Conservation (phyloP, 2,888 invertebrate genomes). For the Idaea dimidiata region DNA sequence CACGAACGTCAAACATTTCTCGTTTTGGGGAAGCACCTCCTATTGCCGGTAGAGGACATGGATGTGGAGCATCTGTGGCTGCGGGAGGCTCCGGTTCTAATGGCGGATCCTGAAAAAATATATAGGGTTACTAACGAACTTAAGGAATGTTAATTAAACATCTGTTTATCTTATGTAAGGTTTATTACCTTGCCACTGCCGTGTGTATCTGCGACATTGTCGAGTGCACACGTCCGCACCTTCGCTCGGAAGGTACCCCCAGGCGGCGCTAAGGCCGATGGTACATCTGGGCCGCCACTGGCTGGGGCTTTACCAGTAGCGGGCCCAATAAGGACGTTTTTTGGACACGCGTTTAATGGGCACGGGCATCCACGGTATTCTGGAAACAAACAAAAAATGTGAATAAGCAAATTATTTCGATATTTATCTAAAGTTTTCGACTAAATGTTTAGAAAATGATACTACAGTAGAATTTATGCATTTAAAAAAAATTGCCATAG, state of each 20-base stretch:
- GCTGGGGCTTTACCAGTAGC: constrained; percentile 97
- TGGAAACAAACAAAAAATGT: constrained; percentile 38
- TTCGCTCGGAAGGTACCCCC: constrained; percentile 77
- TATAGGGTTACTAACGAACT: constrained; percentile 2
- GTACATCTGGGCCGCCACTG: constrained; percentile 81
- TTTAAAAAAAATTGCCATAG: no score
- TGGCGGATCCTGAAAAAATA: constrained; percentile 60
- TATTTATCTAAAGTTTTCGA: not conserved
- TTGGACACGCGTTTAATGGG: constrained; percentile 97
- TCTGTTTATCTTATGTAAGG: not conserved
- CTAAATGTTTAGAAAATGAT: no score
- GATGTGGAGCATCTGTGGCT: constrained; percentile 64
- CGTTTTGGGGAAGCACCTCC: constrained; percentile 73
- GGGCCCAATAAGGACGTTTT: constrained; percentile 99
- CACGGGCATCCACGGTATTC: constrained; percentile 88
- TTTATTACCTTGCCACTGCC: constrained; percentile 70
- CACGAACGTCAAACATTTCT: constrained; percentile 66
- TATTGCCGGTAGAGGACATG: constrained; percentile 63
- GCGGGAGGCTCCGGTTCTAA: constrained; percentile 63
- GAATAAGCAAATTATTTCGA: not conserved
- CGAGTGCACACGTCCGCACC: constrained; percentile 72
- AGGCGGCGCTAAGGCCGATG: constrained; percentile 67
- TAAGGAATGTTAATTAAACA: not conserved
- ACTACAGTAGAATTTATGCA: no score
- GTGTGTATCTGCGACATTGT: constrained; percentile 64